A percentile compares a stretch with the other conserved stretches of the same genome.
These are phyloP conservation scores for Scomber scombrus DNA, from an alignment of 2,113 vertebrate species.

Conservation along the genomic window DNA sequence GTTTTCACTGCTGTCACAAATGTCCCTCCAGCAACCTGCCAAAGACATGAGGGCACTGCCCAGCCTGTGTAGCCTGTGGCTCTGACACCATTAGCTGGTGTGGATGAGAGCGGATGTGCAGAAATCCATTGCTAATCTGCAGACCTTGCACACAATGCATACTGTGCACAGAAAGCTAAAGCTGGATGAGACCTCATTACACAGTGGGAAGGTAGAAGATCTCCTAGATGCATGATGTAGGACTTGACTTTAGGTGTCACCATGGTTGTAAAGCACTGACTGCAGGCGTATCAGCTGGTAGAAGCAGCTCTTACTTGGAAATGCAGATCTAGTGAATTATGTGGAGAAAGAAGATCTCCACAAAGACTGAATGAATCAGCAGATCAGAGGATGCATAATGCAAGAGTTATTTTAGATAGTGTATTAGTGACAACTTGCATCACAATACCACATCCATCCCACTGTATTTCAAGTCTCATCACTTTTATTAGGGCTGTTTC, in stretches of 20 bases:
- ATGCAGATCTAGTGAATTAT: constrained; percentile 12
- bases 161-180: constrained; percentile 37
- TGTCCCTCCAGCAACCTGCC: constrained; percentile 4
- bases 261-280: constrained; percentile 35
- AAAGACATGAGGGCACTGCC: constrained; percentile 41
- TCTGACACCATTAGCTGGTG: constrained; percentile 55
- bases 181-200: constrained; percentile 27
- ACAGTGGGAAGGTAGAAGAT: constrained; percentile 12
- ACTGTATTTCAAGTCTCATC: constrained; percentile 32
- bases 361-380: constrained; percentile 28
- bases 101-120: constrained; percentile 46
- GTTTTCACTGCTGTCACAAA: constrained; percentile 14
- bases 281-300: constrained; percentile 16
- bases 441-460: constrained; percentile 27
- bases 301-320: constrained; percentile 38
- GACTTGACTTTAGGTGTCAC: constrained; percentile 23
- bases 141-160: constrained; percentile 43
- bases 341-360: constrained; percentile 11
- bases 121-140: constrained; percentile 54
- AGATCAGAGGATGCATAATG: constrained; percentile 11
- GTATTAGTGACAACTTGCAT: constrained; percentile 17
- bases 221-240: constrained; percentile 26
- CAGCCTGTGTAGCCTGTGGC: constrained; percentile 28
- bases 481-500: constrained; percentile 8
- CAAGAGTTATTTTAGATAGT: constrained; percentile 32